phyloP scores from a whole-genome alignment of 2,888 invertebrate species.

The Hypsopygia costalis region DNA sequence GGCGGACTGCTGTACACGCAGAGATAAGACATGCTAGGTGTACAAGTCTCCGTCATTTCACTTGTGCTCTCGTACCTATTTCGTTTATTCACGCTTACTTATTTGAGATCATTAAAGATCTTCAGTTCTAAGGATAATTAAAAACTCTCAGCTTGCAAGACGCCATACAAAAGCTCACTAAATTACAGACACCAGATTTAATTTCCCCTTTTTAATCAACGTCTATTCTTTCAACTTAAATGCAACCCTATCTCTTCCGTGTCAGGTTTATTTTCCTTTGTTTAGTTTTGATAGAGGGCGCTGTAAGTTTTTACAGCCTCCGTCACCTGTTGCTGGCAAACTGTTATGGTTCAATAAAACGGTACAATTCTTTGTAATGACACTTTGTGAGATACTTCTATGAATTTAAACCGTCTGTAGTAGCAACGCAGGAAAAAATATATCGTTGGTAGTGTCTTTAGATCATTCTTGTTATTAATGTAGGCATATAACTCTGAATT shows the following conservation, averaged over 20 bases:
- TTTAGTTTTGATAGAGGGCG: slow-evolving; percentile 23
- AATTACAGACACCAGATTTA: slow-evolving; percentile 52
- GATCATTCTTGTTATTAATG: too few species aligned
- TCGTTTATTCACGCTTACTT: neutral
- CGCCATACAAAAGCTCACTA: slow-evolving; percentile 32
- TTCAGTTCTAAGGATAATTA: too few species aligned
- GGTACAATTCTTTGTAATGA: slow-evolving; percentile 49
- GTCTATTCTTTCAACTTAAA: slow-evolving; percentile 13
- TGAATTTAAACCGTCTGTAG: slow-evolving; percentile 42
- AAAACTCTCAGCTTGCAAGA: slow-evolving; percentile 10
- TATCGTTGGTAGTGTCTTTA: too few species aligned
- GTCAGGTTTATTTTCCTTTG: slow-evolving; percentile 26
- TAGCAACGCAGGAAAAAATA: slow-evolving; percentile 2
- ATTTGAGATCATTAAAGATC: neutral
- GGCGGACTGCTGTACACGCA: too few species aligned
- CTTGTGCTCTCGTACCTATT: too few species aligned
- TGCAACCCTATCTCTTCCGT: slow-evolving; percentile 20
- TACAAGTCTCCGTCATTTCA: too few species aligned
- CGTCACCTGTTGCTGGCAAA: slow-evolving; percentile 60
- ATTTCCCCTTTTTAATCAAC: slow-evolving; percentile 46
- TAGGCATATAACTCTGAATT: too few species aligned
- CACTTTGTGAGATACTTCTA: slow-evolving; percentile 34
- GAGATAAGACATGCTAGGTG: too few species aligned
- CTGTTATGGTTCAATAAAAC: slow-evolving; percentile 64
- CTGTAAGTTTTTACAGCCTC: slow-evolving; percentile 35